Conservation (phyloP, 1,140 invertebrate species). For the Meloidogyne hapla region DNA sequence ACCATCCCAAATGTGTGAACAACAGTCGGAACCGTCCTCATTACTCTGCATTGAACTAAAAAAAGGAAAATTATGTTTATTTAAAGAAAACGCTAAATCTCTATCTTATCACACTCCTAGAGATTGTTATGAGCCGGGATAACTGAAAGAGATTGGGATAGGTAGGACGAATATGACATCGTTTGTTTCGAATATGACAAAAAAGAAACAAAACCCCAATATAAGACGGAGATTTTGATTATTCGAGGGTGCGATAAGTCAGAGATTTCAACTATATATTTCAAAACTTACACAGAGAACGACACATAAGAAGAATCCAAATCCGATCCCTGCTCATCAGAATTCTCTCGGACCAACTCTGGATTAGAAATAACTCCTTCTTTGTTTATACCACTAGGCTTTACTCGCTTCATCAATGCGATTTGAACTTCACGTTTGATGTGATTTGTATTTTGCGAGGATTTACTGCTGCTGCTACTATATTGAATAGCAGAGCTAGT, state of each 20-base stretch:
- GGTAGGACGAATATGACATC: too few species aligned
- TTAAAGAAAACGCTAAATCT: too few species aligned
- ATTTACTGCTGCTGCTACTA: background rate
- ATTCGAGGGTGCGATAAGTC: too few species aligned
- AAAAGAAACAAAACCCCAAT: too few species aligned
- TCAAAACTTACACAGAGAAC: background rate
- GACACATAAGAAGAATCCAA: background rate
- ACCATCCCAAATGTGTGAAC: background rate
- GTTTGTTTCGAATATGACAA: too few species aligned
- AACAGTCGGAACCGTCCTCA: background rate
- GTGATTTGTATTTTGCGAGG: background rate
- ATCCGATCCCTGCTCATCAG: background rate
- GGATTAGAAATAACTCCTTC: background rate
- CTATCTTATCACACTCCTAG: too few species aligned
- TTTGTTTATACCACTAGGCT: background rate
- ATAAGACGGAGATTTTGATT: too few species aligned
- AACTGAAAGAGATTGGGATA: too few species aligned
- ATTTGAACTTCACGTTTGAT: background rate
- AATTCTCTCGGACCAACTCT: background rate
- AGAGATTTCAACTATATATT: too few species aligned
- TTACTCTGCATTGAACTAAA: background rate
- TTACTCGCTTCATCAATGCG: background rate
- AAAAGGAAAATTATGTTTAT: background rate
- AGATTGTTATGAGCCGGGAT: too few species aligned
- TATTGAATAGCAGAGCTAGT: background rate